These are phyloP conservation scores for Heliconius hermathena DNA, from an alignment of 1,140 invertebrate genomes.

Conservation along the genomic window DNA sequence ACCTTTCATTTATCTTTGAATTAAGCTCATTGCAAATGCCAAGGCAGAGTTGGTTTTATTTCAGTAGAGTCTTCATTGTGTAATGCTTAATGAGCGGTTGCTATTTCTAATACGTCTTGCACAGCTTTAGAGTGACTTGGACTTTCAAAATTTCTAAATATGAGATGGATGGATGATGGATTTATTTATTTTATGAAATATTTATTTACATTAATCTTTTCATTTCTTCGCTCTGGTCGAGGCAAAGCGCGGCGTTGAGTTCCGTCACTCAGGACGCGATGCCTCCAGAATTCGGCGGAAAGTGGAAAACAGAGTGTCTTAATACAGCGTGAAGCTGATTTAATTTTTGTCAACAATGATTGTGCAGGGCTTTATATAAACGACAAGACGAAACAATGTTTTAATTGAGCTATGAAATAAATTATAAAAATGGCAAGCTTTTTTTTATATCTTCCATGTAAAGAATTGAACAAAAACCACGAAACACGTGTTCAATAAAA, in stretches of 20 bases:
- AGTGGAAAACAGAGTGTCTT: no score
- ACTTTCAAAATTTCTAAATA: slow-evolving; percentile 21
- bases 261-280: no score
- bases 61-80: slow-evolving; percentile 28
- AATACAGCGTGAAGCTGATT: no score
- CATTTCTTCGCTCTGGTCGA: no score
- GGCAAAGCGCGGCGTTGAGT: no score
- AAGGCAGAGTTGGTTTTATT: slow-evolving; percentile 25
- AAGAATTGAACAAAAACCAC: no score
- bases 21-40: slow-evolving; percentile 28
- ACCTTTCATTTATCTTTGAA: slow-evolving; percentile 31
- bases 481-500: no score
- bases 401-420: slow-evolving; percentile 33
- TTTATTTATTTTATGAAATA: background rate
- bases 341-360: no score
- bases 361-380: background rate
- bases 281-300: no score
- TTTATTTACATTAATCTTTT: background rate
- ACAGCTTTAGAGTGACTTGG: background rate
- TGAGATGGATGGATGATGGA: no score
- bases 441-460: no score
- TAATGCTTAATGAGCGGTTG: slow-evolving; percentile 24
- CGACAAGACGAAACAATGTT: slow-evolving; percentile 12
- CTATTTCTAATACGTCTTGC: slow-evolving; percentile 28
- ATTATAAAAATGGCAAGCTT: slow-evolving; percentile 4